phyloP scores from a whole-genome alignment of 2,888 invertebrate species.

The Chymomyza caudatula region DNA sequence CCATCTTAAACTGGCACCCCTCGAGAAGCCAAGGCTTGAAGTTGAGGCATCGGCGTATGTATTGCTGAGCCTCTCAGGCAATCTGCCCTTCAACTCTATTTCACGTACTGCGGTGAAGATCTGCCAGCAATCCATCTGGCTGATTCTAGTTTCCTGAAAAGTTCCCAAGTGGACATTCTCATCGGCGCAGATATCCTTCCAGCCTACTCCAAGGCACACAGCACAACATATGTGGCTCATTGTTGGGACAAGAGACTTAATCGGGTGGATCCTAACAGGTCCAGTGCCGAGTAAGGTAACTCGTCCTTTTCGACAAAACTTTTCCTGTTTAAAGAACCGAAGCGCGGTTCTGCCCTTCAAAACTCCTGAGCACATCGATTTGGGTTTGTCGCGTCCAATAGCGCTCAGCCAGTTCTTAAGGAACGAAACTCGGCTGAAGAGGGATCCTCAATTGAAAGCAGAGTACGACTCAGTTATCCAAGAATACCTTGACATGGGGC shows the following conservation, averaged over 20 bases:
- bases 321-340: no score
- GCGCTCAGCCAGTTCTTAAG: background rate
- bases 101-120: background rate
- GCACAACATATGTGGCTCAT: no score
- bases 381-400: slow-evolving; percentile 2
- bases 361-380: background rate
- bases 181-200: background rate
- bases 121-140: no score
- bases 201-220: no score
- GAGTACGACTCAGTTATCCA: slow-evolving; percentile 8
- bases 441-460: background rate
- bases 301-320: no score
- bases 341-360: no score
- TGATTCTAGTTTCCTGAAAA: background rate
- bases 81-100: background rate
- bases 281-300: no score
- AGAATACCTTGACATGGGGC: slow-evolving; percentile 10
- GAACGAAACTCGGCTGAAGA: background rate
- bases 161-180: background rate
- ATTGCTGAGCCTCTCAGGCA: background rate
- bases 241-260: no score
- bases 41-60: background rate
- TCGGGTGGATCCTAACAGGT: no score
- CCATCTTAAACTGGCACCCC: background rate
- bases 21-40: background rate